Evolutionary conservation across 2,888 invertebrate genomes (phyloP).

Genomic region (Diarsia mendica): DNA sequence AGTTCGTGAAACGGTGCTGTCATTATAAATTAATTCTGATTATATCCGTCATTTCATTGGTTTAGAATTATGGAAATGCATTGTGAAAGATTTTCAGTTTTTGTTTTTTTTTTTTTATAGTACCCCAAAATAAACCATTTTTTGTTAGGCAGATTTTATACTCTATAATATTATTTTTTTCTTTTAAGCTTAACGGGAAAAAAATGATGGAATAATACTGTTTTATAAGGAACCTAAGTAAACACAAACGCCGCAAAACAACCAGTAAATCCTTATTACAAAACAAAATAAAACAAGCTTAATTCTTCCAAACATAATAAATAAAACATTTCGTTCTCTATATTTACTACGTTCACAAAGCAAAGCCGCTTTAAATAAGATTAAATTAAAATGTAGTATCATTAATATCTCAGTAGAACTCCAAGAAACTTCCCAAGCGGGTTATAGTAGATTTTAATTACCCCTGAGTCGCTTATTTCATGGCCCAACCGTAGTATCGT

Average conservation of each 20-base stretch:
- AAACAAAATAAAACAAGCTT: conserved; percentile 1
- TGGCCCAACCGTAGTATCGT: conserved; percentile 59
- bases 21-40: conserved; percentile 23
- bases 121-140: neutral
- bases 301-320: conserved; percentile 16
- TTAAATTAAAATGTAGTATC: conserved; percentile 50
- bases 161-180: neutral
- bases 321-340: conserved; percentile 26
- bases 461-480: conserved; percentile 53
- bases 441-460: conserved; percentile 57
- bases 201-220: neutral
- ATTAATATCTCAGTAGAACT: conserved; percentile 55
- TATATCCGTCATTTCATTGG: conserved; percentile 6
- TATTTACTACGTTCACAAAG: conserved; percentile 12
- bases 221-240: neutral
- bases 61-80: neutral
- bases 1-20: conserved; percentile 20
- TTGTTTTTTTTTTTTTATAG: neutral
- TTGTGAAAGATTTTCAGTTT: neutral
- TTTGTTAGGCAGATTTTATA: neutral
- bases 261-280: conserved; percentile 4
- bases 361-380: conserved; percentile 43
- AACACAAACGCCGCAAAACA: neutral
- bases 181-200: neutral
- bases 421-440: conserved; percentile 47